A percentile compares a stretch with the other conserved stretches of the same genome.
These are phyloP conservation scores for Chrysogorgia sp. DNA, from an alignment of 92 coral and sea anemone species.

Conservation along the genomic window DNA sequence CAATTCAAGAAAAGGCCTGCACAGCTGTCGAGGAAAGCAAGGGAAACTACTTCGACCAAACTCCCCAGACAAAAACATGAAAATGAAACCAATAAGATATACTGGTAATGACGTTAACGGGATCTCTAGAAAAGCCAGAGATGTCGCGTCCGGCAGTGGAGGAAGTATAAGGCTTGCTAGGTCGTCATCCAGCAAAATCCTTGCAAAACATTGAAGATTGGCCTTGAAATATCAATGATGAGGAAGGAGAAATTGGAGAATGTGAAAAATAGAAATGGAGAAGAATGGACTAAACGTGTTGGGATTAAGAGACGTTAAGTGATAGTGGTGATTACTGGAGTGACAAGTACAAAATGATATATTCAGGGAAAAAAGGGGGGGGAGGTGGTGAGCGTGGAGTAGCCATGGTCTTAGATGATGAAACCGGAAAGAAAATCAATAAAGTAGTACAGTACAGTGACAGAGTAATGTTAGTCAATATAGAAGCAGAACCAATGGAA, in stretches of 20 bases:
- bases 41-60: no score
- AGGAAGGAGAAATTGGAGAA: conserved; percentile 16
- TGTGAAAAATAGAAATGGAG: conserved; percentile 6
- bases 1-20: no score
- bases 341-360: conserved; percentile 30
- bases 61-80: no score
- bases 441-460: conserved; percentile 10
- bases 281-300: conserved; percentile 5
- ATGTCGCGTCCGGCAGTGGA: conserved; percentile 39
- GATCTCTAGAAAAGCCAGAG: conserved; percentile 21
- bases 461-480: conserved; percentile 29
- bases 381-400: conserved; percentile 26
- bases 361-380: conserved; percentile 36
- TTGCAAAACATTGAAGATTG: no score
- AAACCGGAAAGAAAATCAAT: conserved; percentile 32
- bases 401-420: conserved; percentile 36
- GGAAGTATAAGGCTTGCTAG: background rate
- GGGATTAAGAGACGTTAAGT: conserved; percentile 4
- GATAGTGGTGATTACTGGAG: conserved; percentile 3
- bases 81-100: background rate
- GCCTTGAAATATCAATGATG: background rate
- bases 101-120: conserved; percentile 20
- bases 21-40: no score
- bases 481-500: conserved; percentile 29
- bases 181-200: no score